Base-by-base conservation (phyloP, 2,797 vertebrate genomes). In the Botia almorhae region DNA sequence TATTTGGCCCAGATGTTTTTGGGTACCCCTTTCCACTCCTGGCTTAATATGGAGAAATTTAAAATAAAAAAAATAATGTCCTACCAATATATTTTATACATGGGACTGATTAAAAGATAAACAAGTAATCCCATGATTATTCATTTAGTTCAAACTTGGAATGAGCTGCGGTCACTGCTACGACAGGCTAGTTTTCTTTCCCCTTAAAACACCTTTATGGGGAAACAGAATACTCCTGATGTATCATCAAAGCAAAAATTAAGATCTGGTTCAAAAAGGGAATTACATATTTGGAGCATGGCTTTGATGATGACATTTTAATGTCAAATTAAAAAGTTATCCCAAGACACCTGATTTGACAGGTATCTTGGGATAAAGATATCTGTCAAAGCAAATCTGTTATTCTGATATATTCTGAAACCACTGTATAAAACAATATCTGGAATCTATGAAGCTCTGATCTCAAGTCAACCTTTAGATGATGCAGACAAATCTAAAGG, bases 141-240 rank as follows among this genome's bases (percentile, higher is more conserved):
- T 23, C 19, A 63, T 7, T 23, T 7, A 63, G 60, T 23, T 19
- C 60, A 63, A 23, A 63, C 19, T 5, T 63, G 60, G 60, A 21
- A 63, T n/a, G 26, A 4, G 21, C 60, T 19, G 19, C 60, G 11
- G 43, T 46, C 19, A 23, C 12, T 63, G 26, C 19, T 63, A 2
- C 3, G 60, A 13, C 17, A 63, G 16, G 19, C 4, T 3, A 23
- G 1, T 5, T 63, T 63, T 63, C 60, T 63, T 63, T 63, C 60
- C 11, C 19, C 17, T 63, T 63, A 63, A 63, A 63, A 63, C 60
- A 19, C 60, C 60, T 23, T 23, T 63, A 23, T 63, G 60, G 60
- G 19, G 19, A 63, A 63, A n/a, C 11, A 46, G 19, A 63, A 5
- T 63, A 7, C 60, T 63, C 19, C 60, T 19, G 21, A 26, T 26